A percentile compares a stretch with the other conserved stretches of the same genome.
Conservation (phyloP, 64 coral and sea anemone genomes). For the Orbicella faveolata region DNA sequence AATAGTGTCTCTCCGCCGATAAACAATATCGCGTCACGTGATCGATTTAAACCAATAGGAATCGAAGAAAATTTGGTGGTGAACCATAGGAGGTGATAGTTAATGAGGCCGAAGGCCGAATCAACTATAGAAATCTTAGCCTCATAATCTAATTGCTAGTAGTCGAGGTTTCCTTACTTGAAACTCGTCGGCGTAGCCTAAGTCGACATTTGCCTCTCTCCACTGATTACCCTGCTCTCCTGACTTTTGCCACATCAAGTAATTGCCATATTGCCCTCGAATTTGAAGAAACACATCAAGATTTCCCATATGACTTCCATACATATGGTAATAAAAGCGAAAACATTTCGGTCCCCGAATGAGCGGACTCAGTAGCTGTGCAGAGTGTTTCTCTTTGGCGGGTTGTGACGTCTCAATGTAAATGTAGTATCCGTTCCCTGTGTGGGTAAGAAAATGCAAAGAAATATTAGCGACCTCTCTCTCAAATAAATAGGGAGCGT, state of each 20-base stretch:
- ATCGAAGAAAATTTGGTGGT: no score
- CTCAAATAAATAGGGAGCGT: no score
- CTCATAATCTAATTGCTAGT: no score
- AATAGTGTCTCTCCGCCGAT: no score
- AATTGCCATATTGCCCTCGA: no score
- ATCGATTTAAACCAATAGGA: no score
- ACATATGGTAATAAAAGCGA: conserved; percentile 14
- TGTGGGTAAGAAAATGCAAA: no score
- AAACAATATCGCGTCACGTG: no score
- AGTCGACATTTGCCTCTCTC: background rate
- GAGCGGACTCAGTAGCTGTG: background rate
- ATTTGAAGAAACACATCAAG: background rate
- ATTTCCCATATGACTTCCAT: background rate
- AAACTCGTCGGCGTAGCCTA: background rate
- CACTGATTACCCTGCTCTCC: background rate
- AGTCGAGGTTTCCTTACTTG: background rate
- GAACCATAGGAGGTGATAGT: no score
- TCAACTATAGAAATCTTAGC: no score
- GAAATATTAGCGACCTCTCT: no score
- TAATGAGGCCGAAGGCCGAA: no score
- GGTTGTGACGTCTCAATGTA: background rate
- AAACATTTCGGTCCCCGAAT: background rate
- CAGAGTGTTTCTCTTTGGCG: background rate
- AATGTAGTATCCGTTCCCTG: background rate
- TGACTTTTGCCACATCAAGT: background rate